Evolutionary conservation across 37 sponge, comb jelly and placozoan genomes (phyloP), one percentile per base, ranked within the genome.

Genomic region (Bolinopsis microptera): DNA sequence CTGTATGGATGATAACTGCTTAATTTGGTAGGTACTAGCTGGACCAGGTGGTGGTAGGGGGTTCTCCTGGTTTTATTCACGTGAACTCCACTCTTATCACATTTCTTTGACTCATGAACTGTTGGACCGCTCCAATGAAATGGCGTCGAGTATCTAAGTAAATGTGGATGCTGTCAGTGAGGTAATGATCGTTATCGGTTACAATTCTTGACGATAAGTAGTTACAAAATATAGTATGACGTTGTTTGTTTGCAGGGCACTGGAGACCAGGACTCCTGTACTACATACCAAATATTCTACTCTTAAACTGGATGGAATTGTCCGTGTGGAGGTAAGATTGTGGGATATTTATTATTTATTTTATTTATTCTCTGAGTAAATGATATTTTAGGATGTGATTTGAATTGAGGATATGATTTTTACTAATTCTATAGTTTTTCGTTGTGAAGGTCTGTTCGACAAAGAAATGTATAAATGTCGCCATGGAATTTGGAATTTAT

Each of bases 301-400:
- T 26, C 90, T 86, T n/a, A 86, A 86, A 86, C 5, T 86, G 25
- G 90, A 86, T n/a, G 90, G 90, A 3, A 22, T 86, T 5, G 61
- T 86, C 90, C 38, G 90, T 22, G 36, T 86, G 25, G 90, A 86
- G 90, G 90, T 86, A 86, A 40, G 75, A n/a, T 48, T 48, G 13
- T 48, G 9, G 61, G 61, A 18, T 48, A 18, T 48, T 48, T n/a
- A n/a, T n/a, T n/a, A n/a, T n/a, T n/a, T n/a, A n/a, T n/a, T n/a
- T n/a, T n/a, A n/a, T n/a, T n/a, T n/a, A n/a, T n/a, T n/a, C n/a
- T n/a, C n/a, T n/a, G n/a, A n/a, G n/a, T n/a, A n/a, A n/a, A n/a
- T n/a, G n/a, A n/a, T n/a, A n/a, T n/a, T n/a, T n/a, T n/a, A n/a
- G n/a, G n/a, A n/a, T n/a, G n/a, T n/a, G n/a, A n/a, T n/a, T n/a